Conservation (phyloP, 1,140 invertebrate species). For the Lepidurus packardi region DNA sequence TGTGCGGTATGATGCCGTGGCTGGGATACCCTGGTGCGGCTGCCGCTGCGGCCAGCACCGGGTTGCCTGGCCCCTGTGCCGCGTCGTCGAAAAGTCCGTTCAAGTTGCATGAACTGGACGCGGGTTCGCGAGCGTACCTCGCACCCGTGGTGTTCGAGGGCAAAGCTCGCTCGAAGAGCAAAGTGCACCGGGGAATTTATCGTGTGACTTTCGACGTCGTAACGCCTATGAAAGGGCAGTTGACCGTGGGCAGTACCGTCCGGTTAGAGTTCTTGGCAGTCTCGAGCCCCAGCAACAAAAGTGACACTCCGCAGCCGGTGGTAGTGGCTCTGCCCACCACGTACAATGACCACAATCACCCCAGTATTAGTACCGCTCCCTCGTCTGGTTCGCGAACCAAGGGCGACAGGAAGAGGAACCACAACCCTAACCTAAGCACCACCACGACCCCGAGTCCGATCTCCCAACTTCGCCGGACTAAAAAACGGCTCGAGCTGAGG, state of each 20-base stretch:
- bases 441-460: neutral
- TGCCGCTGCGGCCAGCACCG: conserved; percentile 42
- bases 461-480: conserved; percentile 27
- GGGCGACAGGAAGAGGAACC: neutral
- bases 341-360: neutral
- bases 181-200: conserved; percentile 52
- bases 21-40: neutral
- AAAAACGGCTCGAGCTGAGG: too few species aligned
- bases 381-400: neutral
- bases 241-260: conserved; percentile 50
- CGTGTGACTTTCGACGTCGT: conserved; percentile 60
- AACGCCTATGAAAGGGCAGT: conserved; percentile 54
- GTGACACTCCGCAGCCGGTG: conserved; percentile 21
- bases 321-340: neutral
- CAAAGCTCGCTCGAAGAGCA: conserved; percentile 56
- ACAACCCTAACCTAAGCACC: neutral
- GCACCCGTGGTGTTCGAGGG: conserved; percentile 60
- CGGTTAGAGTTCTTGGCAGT: conserved; percentile 51
- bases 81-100: conserved; percentile 47
- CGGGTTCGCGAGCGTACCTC: conserved; percentile 49
- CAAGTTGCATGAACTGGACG: conserved; percentile 55
- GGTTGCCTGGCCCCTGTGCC: conserved; percentile 43
- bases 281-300: conserved; percentile 30
- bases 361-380: neutral
- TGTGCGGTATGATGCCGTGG: conserved; percentile 1